Evolutionary conservation across 2,113 vertebrate genomes (phyloP).

Genomic region (Eolophus roseicapilla): DNA sequence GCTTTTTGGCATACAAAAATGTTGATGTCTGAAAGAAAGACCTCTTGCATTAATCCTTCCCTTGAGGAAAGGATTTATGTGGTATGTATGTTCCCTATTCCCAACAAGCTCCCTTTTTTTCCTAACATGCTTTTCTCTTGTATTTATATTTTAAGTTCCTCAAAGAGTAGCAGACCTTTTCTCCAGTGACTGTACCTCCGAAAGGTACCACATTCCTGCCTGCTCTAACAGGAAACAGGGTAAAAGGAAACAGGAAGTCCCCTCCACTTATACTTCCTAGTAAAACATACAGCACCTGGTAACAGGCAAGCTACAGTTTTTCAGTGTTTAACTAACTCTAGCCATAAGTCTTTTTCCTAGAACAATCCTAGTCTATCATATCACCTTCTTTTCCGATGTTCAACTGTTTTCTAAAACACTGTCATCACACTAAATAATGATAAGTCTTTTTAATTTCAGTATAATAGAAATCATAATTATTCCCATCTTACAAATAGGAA

Average conservation of each 20-base stretch:
- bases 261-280: not conserved
- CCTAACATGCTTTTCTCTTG: not conserved
- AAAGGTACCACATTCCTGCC: not conserved
- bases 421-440: not conserved
- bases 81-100: not conserved
- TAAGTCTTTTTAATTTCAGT: not conserved
- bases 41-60: not conserved
- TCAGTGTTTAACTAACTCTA: not conserved
- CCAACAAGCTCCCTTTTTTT: not conserved
- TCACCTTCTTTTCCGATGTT: not conserved
- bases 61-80: not conserved
- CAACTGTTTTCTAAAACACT: not conserved
- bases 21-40: not conserved
- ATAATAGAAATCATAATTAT: not conserved
- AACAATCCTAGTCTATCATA: not conserved
- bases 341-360: not conserved
- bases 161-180: not conserved
- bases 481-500: not conserved
- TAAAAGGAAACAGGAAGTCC: not conserved
- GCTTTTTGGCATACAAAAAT: not conserved
- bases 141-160: not conserved
- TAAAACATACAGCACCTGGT: not conserved
- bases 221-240: not conserved
- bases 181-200: not conserved
- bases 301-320: not conserved